Evolutionary conservation across 2,797 vertebrate species (phyloP).

Genomic region (Rhinatrema bivittatum): DNA sequence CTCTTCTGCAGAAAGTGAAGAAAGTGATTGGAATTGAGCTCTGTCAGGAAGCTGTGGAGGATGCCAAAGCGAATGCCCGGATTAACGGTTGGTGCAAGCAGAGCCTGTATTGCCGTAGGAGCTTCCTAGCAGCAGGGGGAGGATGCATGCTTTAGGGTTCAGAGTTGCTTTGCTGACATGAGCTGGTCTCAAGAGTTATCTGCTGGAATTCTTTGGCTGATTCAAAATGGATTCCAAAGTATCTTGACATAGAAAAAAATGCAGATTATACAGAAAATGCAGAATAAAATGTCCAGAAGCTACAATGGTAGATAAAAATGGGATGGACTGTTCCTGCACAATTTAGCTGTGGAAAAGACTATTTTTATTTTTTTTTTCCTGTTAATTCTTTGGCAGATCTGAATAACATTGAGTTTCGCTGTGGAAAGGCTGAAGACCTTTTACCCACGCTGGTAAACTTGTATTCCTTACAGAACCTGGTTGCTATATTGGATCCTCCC

Average conservation of each 20-base stretch:
- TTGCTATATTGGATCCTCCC: constrained; percentile 87
- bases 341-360: too few relatives aligned
- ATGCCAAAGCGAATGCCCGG: constrained; percentile 79
- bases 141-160: fast-evolving
- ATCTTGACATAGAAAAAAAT: too few relatives aligned
- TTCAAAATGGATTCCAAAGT: too few relatives aligned
- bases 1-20: constrained; percentile 74
- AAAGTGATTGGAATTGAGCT: constrained; percentile 91
- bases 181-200: too few relatives aligned
- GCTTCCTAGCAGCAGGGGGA: neutral
- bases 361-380: too few relatives aligned
- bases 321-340: too few relatives aligned
- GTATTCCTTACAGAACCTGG: constrained; percentile 63
- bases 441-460: constrained; percentile 76
- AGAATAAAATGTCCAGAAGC: too few relatives aligned
- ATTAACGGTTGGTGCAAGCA: constrained; percentile 69
- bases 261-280: too few relatives aligned
- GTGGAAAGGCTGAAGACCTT: constrained; percentile 88
- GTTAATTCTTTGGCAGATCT: constrained; percentile 75
- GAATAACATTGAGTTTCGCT: constrained; percentile 82
- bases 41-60: constrained; percentile 88
- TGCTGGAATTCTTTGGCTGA: too few relatives aligned
- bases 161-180: too few relatives aligned
- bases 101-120: fast-evolving
- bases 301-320: too few relatives aligned